Base-by-base conservation (phyloP, 1,140 invertebrate genomes). In the Hesperophylax magnus region DNA sequence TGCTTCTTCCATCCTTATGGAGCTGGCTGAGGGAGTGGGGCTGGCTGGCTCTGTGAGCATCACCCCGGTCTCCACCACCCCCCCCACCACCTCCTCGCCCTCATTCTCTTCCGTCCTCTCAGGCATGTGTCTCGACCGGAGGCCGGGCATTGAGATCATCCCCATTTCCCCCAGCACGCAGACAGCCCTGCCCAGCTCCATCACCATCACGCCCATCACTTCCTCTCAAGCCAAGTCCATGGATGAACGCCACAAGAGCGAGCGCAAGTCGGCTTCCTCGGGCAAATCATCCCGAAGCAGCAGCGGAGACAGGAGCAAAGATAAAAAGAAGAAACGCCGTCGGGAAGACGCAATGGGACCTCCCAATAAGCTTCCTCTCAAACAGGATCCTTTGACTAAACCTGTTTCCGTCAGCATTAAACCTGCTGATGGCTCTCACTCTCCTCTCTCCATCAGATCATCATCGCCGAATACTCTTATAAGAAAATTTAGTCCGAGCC, bases 271-370 rank as follows among this genome's bases (percentile, higher is more conserved):
- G 53, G 91, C 91, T 69, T 92, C 91, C 85, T 93, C 91, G 79
- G 52, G 77, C 22, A 88, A 89, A 76, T 87, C 87, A 61, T 86
- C 81, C 77, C 84, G 77, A 84, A 85, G 39, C 85, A 88, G 77
- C 81, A 88, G 92, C 67, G 87, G 94, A 81, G 95, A 97, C 71
- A 96, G 77, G 76, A 88, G 92, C 67, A 87, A 94, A 81, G 95
- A 97, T 69, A 96, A 96, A 86, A 94, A 95, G 85, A 91, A 93
- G 83, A 96, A 96, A 85, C 91, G 94, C 31, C 95, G 95, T 83
- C 90, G 94, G 75, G 94, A 95, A 80, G 93, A 95, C 83, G 93
- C 95, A 0, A 97, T 96, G 95, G 95, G 95, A 5, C 95, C 95
- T 2, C 95, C 96, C 0, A 95, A 96, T 65, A 96, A 96, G 87